Conservation (phyloP, 2,113 vertebrate species). For the Leptosomus discolor region DNA sequence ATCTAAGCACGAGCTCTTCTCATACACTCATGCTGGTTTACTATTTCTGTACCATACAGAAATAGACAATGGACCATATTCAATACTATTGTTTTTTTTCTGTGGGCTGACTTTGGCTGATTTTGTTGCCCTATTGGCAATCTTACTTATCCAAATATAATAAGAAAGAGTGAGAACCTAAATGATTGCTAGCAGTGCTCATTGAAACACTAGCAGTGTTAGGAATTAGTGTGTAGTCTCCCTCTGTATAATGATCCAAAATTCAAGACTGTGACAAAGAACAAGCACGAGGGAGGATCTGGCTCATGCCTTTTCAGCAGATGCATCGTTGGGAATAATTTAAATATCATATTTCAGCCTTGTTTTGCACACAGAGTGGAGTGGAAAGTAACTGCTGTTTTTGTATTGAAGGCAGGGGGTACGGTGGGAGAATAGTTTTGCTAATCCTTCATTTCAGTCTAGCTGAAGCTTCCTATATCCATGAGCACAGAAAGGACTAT, state of each 20-base stretch:
- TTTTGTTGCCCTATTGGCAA: slow-evolving; percentile 15
- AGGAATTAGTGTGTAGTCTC: slow-evolving; percentile 11
- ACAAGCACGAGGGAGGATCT: slow-evolving; percentile 61
- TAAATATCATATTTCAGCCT: slow-evolving; percentile 74
- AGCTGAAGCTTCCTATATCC: slow-evolving; percentile 25
- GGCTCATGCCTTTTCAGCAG: slow-evolving; percentile 73
- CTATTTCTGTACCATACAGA: slow-evolving; percentile 48
- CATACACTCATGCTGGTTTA: background rate
- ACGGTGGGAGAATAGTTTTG: slow-evolving; percentile 2
- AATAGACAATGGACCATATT: slow-evolving; percentile 42
- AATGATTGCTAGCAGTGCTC: slow-evolving; percentile 24
- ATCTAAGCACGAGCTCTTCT: background rate
- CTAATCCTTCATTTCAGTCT: slow-evolving; percentile 36
- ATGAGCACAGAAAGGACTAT: slow-evolving; percentile 32
- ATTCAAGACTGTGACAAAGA: slow-evolving; percentile 65
- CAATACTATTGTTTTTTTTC: slow-evolving; percentile 15
- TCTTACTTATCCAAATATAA: background rate
- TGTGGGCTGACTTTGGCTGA: background rate
- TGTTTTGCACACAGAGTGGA: slow-evolving; percentile 65
- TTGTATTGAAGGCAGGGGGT: slow-evolving; percentile 57
- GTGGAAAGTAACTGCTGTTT: slow-evolving; percentile 60
- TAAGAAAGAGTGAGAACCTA: slow-evolving; percentile 9
- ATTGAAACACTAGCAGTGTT: slow-evolving; percentile 23
- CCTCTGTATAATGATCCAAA: slow-evolving; percentile 43
- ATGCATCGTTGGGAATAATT: slow-evolving; percentile 73